Conservation (phyloP, 2,797 vertebrate genomes). For the Cirrhinus mrigala region DNA sequence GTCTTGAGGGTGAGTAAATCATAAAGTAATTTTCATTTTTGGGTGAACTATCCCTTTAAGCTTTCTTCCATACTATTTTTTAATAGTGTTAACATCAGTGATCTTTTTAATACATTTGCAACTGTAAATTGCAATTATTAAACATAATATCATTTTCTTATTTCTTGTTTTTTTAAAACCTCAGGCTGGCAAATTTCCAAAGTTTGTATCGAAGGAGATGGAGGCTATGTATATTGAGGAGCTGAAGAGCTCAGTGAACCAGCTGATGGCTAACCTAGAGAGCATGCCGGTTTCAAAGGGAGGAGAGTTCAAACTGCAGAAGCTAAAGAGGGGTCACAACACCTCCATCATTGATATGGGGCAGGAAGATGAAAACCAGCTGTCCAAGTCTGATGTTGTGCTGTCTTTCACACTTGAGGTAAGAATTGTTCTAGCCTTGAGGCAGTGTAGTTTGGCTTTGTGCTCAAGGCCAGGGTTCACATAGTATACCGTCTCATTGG, state of each 20-base stretch:
- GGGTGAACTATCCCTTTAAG: neutral
- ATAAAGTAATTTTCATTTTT: no score
- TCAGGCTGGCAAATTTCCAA: constrained; percentile 93
- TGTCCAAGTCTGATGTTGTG: constrained; percentile 97
- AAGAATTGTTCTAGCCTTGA: constrained; percentile 49
- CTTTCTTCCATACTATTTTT: neutral
- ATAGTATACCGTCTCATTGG: neutral
- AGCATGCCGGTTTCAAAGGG: constrained; percentile 99
- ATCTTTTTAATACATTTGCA: no score
- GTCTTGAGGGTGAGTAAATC: no score
- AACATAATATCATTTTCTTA: neutral
- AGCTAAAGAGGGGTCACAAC: constrained; percentile 96
- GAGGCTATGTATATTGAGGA: constrained; percentile 98
- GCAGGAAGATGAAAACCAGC: constrained; percentile 97
- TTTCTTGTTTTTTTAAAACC: neutral
- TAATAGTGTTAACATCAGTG: neutral
- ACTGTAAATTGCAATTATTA: neutral
- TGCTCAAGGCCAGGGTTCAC: constrained; percentile 8
- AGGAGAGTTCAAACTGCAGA: constrained; percentile 98
- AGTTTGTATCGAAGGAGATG: constrained; percentile 97
- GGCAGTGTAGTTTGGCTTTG: neutral
- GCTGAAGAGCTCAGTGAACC: constrained; percentile 94
- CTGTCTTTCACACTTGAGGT: constrained; percentile 97
- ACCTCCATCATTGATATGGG: constrained; percentile 99
- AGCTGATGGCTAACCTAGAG: constrained; percentile 98